Conservation (phyloP, 2,797 vertebrate species). For the Austrolebias charrua region DNA sequence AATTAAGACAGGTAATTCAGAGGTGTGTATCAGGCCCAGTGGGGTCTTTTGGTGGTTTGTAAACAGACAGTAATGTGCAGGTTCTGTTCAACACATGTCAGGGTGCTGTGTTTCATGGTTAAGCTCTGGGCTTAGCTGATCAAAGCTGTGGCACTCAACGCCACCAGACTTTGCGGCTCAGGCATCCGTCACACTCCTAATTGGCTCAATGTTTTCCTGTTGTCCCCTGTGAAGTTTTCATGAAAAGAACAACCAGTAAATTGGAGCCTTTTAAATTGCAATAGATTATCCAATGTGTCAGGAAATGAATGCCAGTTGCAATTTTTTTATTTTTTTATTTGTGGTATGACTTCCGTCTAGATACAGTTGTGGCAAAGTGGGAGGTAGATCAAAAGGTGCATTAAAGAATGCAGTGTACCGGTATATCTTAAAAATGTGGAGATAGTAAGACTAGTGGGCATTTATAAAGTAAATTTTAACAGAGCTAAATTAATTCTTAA, state of each 20-base stretch:
- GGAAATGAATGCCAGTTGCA: slow-evolving; percentile 69
- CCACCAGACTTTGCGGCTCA: slow-evolving; percentile 68
- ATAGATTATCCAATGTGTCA: slow-evolving; percentile 67
- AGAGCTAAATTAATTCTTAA: neutral
- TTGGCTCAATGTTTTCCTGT: slow-evolving; percentile 66
- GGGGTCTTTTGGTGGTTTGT: slow-evolving; percentile 47
- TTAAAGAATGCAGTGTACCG: slow-evolving; percentile 5
- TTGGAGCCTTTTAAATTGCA: slow-evolving; percentile 55
- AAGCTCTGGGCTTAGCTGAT: slow-evolving; percentile 74
- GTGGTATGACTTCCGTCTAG: slow-evolving; percentile 54
- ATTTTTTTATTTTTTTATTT: slow-evolving; percentile 50
- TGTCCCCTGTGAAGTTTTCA: slow-evolving; percentile 69
- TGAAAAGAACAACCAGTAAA: slow-evolving; percentile 62
- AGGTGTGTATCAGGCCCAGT: neutral
- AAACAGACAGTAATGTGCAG: slow-evolving; percentile 61
- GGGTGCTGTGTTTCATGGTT: slow-evolving; percentile 66
- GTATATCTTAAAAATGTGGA: slow-evolving; percentile 1
- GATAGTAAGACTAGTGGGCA: neutral
- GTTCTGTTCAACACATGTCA: slow-evolving; percentile 76
- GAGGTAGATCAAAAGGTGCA: slow-evolving; percentile 29
- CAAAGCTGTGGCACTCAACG: slow-evolving; percentile 71
- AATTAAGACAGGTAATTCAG: neutral
- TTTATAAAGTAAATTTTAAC: slow-evolving; percentile 3
- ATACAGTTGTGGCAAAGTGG: slow-evolving; percentile 26
- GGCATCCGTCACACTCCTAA: slow-evolving; percentile 75